phyloP scores from a whole-genome alignment of 2,113 vertebrate species.

The Clarias magur region DNA sequence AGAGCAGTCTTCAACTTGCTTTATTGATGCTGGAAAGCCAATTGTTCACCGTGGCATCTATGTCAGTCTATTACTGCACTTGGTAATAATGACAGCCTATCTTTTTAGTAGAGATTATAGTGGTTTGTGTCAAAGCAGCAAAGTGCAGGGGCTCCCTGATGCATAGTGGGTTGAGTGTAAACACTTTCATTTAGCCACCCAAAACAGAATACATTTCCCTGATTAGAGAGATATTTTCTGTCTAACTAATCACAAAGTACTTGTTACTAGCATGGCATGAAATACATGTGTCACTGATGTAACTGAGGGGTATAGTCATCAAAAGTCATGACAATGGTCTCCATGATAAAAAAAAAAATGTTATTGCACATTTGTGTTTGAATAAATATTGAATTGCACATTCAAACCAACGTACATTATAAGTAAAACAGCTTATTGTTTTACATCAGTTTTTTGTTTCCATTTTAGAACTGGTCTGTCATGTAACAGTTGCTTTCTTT shows the following conservation, averaged over 20 bases:
- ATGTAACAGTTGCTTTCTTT: too few species aligned
- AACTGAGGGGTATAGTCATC: constrained; percentile 42
- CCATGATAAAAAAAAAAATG: constrained; percentile 24
- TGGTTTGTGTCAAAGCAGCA: constrained; percentile 69
- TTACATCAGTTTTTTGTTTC: too few species aligned
- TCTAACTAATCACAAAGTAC: constrained; percentile 54
- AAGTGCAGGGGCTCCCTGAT: constrained; percentile 69
- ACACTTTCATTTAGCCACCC: constrained; percentile 64
- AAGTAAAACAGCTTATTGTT: too few species aligned
- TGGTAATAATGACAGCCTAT: constrained; percentile 77
- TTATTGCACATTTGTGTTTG: constrained; percentile 36
- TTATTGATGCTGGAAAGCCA: constrained; percentile 79
- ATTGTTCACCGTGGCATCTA: constrained; percentile 78
- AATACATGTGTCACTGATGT: constrained; percentile 64
- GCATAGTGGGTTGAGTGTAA: constrained; percentile 65
- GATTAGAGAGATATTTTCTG: constrained; percentile 64
- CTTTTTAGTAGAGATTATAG: constrained; percentile 73
- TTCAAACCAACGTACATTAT: too few species aligned
- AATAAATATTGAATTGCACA: constrained; percentile 19
- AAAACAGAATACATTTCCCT: constrained; percentile 64
- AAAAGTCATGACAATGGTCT: constrained; percentile 27
- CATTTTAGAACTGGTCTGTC: too few species aligned
- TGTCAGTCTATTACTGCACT: constrained; percentile 76
- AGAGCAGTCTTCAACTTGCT: constrained; percentile 62
- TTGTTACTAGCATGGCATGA: constrained; percentile 48